Percentiles rank a stretch among this genome's conserved stretches.
Conservation (phyloP, 64 coral and sea anemone genomes). For the Dendronephthya gigantea region DNA sequence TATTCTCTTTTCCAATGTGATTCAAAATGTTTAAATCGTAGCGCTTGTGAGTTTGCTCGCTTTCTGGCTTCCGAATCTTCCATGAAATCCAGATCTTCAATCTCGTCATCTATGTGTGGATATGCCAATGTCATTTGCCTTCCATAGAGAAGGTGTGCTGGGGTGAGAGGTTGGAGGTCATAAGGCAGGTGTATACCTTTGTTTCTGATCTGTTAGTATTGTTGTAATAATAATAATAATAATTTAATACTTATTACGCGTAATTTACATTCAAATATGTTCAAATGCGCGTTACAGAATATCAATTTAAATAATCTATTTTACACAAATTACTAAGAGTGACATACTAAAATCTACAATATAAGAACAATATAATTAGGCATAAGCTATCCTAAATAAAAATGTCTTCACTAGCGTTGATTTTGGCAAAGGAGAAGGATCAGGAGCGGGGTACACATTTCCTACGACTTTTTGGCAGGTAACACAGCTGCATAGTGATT, state of each 20-base stretch:
- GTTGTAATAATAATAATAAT: too few relatives aligned
- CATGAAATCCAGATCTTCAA: background rate
- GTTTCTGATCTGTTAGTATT: background rate
- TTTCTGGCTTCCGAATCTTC: background rate
- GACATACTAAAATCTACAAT: too few relatives aligned
- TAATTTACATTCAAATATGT: too few relatives aligned
- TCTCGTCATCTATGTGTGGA: background rate
- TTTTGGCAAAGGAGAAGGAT: slow-evolving; percentile 16
- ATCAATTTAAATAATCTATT: too few relatives aligned
- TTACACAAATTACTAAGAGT: too few relatives aligned
- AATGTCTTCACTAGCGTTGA: background rate
- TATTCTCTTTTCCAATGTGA: slow-evolving; percentile 23
- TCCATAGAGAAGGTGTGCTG: background rate
- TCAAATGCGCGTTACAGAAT: too few relatives aligned
- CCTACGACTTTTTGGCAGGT: slow-evolving; percentile 34
- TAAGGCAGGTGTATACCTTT: slow-evolving; percentile 8
- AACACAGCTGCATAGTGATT: slow-evolving; percentile 18
- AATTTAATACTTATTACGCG: background rate
- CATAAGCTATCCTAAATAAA: too few relatives aligned
- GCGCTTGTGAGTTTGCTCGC: background rate
- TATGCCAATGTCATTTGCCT: background rate
- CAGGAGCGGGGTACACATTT: slow-evolving; percentile 18
- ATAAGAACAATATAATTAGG: too few relatives aligned
- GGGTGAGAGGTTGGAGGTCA: background rate
- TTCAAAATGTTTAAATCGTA: background rate